A percentile compares a stretch with the other conserved stretches of the same genome.
Evolutionary conservation across 2,113 vertebrate genomes (phyloP).

Genomic region (Pardalotus punctatus): DNA sequence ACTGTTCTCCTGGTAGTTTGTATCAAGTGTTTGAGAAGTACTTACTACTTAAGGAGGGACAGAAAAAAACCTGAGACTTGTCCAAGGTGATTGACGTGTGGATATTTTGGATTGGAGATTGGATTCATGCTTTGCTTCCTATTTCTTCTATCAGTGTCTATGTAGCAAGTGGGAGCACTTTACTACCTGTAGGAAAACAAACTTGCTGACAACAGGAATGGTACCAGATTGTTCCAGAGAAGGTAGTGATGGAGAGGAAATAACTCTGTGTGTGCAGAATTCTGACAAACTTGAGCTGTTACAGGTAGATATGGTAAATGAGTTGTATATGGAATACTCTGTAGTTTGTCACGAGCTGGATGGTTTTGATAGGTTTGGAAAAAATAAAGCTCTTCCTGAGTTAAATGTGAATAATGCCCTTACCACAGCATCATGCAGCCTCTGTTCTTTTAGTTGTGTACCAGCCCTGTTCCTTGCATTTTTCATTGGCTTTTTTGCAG

Average conservation of each 20-base stretch:
- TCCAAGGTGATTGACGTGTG: neutral
- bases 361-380: neutral
- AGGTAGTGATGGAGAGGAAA: conserved; percentile 1
- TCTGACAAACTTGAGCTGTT: neutral
- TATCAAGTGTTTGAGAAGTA: neutral
- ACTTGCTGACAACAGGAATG: neutral
- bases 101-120: neutral
- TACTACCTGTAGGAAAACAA: neutral
- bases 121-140: neutral
- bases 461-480: neutral
- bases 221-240: neutral
- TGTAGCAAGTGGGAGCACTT: neutral
- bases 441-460: neutral
- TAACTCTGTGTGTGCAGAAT: neutral
- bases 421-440: neutral
- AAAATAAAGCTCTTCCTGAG: neutral
- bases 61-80: neutral
- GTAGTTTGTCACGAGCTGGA: neutral
- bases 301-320: neutral
- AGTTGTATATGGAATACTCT: neutral
- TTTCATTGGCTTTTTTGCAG: neutral
- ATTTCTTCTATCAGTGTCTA: neutral
- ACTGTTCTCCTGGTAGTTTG: neutral
- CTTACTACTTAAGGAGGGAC: neutral
- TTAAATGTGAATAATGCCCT: neutral